Conservation (phyloP, 2,888 invertebrate genomes). For the Siphonodentalium dalli region DNA sequence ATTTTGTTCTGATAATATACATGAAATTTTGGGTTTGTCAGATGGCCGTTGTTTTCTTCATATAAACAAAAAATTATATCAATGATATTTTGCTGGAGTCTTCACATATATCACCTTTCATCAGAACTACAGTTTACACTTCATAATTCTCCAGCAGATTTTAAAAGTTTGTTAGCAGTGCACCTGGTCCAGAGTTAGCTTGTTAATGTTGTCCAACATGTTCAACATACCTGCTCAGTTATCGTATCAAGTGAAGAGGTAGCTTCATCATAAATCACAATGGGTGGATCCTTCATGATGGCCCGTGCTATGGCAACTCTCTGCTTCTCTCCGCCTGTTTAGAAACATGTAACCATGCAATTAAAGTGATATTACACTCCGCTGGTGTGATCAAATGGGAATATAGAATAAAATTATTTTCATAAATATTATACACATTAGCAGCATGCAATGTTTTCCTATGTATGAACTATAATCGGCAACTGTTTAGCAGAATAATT, state of each 20-base stretch:
- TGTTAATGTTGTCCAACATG: background rate
- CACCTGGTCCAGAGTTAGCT: background rate
- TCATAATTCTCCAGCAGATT: too few relatives aligned
- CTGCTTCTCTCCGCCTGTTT: conserved; percentile 94
- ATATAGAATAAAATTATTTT: conserved; percentile 1
- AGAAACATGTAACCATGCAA: conserved; percentile 3
- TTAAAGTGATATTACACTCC: background rate
- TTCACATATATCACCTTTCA: too few relatives aligned
- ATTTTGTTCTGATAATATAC: too few relatives aligned
- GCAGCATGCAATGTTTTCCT: too few relatives aligned
- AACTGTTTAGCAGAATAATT: background rate
- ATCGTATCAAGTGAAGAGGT: conserved; percentile 97
- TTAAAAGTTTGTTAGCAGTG: too few relatives aligned
- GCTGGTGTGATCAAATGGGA: too few relatives aligned
- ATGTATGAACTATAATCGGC: background rate
- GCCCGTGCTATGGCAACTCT: conserved; percentile 97
- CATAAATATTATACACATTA: too few relatives aligned
- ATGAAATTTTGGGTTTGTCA: too few relatives aligned
- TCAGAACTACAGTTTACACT: too few relatives aligned
- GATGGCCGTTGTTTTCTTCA: too few relatives aligned
- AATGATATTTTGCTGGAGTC: too few relatives aligned
- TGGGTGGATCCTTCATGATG: conserved; percentile 90
- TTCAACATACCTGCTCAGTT: conserved; percentile 82
- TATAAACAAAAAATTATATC: too few relatives aligned
- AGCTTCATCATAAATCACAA: conserved; percentile 97